Percentiles rank a stretch among this genome's conserved stretches.
These are phyloP conservation scores for Acipenser ruthenus DNA, from an alignment of 2,797 vertebrate species.

Conservation along the genomic window DNA sequence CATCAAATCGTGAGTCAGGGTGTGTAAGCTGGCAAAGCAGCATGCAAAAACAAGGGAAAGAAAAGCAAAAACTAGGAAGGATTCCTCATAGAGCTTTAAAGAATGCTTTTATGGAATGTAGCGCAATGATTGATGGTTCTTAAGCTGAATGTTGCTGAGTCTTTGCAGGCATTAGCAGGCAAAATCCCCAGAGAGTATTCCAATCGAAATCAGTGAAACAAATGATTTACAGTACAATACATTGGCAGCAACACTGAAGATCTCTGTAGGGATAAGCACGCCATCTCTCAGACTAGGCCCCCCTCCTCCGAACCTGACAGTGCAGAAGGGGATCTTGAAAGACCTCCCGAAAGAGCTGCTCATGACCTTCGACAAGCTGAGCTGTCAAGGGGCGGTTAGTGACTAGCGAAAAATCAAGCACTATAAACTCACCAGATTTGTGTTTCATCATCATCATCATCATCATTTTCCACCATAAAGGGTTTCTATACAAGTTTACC, in stretches of 20 bases:
- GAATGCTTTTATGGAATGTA: slow-evolving; percentile 17
- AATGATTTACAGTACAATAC: slow-evolving; percentile 16
- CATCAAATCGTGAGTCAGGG: no score
- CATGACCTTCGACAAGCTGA: no score
- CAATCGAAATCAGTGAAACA: slow-evolving; percentile 16
- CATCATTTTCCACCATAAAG: no score
- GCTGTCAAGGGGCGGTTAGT: no score
- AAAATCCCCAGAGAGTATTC: slow-evolving; percentile 16
- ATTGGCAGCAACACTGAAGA: not conserved
- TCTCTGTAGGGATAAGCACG: not conserved
- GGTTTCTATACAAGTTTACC: no score
- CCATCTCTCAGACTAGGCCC: not conserved
- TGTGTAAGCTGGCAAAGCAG: no score
- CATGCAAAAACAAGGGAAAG: not conserved
- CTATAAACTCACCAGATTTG: no score
- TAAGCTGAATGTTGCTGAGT: slow-evolving; percentile 33
- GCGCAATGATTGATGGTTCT: slow-evolving; percentile 32
- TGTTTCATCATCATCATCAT: no score
- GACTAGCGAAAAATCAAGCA: no score
- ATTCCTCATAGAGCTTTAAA: slow-evolving; percentile 18
- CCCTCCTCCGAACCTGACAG: no score
- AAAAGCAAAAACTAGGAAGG: not conserved
- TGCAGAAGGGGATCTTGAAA: no score
- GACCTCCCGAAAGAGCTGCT: no score
- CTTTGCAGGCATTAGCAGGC: slow-evolving; percentile 30